Conservation (phyloP, 2,888 invertebrate genomes). For the Protophormia terraenovae region DNA sequence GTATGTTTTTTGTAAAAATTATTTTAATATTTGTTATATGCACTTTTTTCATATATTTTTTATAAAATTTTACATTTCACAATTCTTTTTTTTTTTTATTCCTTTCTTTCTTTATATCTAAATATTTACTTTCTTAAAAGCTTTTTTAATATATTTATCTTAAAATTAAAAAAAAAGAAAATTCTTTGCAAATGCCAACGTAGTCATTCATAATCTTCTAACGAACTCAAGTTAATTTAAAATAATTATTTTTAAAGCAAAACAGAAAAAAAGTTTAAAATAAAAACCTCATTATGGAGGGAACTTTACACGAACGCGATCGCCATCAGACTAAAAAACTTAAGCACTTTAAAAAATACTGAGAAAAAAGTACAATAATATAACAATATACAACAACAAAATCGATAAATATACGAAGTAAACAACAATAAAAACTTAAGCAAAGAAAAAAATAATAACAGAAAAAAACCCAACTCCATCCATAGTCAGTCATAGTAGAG, state of each 20-base stretch:
- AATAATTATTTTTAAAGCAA: constrained; percentile 4
- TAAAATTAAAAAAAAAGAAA: not conserved
- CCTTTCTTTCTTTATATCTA: not conserved
- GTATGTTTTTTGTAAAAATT: not conserved
- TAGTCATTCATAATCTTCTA: constrained; percentile 2
- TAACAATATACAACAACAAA: constrained; percentile 47
- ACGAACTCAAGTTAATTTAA: not conserved
- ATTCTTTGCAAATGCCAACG: constrained; percentile 24
- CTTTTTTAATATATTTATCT: constrained; percentile 11
- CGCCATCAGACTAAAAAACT: constrained; percentile 67
- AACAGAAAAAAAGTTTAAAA: constrained; percentile 6
- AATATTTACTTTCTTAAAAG: constrained; percentile 55
- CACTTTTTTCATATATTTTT: constrained; percentile 1
- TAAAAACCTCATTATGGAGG: constrained; percentile 47
- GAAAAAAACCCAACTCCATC: constrained; percentile 48
- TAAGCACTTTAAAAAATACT: constrained; percentile 59
- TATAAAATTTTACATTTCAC: not conserved
- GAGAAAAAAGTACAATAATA: constrained; percentile 47
- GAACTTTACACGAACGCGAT: constrained; percentile 70
- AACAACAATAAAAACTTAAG: constrained; percentile 48
- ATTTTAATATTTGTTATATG: not conserved
- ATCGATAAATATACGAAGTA: constrained; percentile 61
- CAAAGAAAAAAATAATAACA: constrained; percentile 38
- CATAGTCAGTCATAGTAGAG: constrained; percentile 51
- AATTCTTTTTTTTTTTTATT: not conserved